A percentile compares a stretch with the other conserved stretches of the same genome.
Conservation (phyloP, 1,140 invertebrate species). For the Prorops nasuta region DNA sequence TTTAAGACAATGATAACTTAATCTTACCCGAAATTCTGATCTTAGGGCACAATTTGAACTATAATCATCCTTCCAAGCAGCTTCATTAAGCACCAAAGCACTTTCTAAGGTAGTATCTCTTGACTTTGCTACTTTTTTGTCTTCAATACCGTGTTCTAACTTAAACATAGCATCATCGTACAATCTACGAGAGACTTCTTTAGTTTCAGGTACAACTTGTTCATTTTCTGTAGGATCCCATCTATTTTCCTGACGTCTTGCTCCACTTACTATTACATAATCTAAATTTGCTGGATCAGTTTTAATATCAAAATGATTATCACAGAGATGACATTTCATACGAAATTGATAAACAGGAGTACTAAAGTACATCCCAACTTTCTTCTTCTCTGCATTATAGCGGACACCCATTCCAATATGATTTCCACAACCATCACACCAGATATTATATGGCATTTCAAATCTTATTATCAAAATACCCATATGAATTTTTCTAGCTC, state of each 20-base stretch:
- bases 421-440: constrained; percentile 97
- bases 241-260: constrained; percentile 92
- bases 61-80: constrained; percentile 87
- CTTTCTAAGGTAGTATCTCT: constrained; percentile 70
- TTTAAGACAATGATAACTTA: constrained; percentile 2
- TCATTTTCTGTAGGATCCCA: constrained; percentile 98
- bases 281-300: constrained; percentile 99
- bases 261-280: constrained; percentile 93
- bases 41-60: constrained; percentile 80
- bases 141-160: constrained; percentile 86
- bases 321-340: constrained; percentile 99
- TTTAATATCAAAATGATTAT: constrained; percentile 98
- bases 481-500: constrained; percentile 90
- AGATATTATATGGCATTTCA: constrained; percentile 99
- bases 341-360: constrained; percentile 97
- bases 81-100: constrained; percentile 76
- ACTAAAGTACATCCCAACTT: constrained; percentile 97
- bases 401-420: constrained; percentile 99
- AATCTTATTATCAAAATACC: constrained; percentile 98
- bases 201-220: constrained; percentile 88
- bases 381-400: constrained; percentile 99
- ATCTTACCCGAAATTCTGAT: constrained; percentile 77
- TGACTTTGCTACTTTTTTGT: constrained; percentile 70
- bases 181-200: constrained; percentile 81
- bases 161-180: constrained; percentile 96